Evolutionary conservation across 2,888 invertebrate species (phyloP).

Genomic region (Malthinus seriepunctatus): DNA sequence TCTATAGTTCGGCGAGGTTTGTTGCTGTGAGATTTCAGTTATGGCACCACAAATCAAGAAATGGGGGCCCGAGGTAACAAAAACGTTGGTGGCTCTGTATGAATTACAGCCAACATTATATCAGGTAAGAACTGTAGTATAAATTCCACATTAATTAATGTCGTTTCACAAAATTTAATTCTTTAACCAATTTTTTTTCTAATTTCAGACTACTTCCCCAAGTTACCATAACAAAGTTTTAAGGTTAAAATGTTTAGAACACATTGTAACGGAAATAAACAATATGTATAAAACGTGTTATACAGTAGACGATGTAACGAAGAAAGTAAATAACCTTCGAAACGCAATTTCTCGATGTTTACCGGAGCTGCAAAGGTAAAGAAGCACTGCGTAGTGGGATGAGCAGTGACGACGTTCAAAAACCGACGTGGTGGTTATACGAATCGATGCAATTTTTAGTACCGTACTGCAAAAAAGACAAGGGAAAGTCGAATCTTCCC

Average conservation of each 20-base stretch:
- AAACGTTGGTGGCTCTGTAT: background rate
- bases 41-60: background rate
- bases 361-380: background rate
- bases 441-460: background rate
- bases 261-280: background rate
- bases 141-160: background rate
- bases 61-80: background rate
- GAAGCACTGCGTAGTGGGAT: background rate
- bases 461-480: background rate
- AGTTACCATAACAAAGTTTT: constrained; percentile 9
- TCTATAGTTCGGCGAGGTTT: no score
- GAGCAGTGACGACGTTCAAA: background rate
- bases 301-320: constrained; percentile 4
- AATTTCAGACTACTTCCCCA: background rate
- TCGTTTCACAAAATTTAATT: no score
- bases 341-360: background rate
- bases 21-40: background rate
- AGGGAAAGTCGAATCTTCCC: background rate
- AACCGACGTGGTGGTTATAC: background rate
- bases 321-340: constrained; percentile 11
- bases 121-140: background rate
- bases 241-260: constrained; percentile 1
- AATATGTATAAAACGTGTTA: background rate
- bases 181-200: no score
- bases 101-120: background rate